A percentile compares a stretch with the other conserved stretches of the same genome.
These are phyloP conservation scores for Rhagonycha fulva DNA, from an alignment of 2,888 invertebrate species.

Conservation along the genomic window DNA sequence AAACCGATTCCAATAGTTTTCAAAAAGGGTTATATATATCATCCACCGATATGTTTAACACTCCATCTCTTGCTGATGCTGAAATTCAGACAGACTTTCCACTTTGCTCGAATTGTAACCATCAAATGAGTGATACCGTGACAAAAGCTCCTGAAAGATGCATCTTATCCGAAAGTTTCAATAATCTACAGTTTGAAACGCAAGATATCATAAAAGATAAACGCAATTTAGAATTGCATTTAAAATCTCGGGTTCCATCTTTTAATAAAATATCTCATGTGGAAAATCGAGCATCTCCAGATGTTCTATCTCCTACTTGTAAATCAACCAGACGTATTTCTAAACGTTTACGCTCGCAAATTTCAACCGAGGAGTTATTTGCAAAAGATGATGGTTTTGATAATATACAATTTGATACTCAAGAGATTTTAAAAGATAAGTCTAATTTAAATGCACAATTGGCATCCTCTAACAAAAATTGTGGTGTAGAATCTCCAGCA, in stretches of 20 bases:
- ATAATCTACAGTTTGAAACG: constrained; percentile 34
- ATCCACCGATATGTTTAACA: constrained; percentile 32
- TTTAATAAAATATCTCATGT: not conserved
- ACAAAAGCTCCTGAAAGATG: constrained; percentile 2
- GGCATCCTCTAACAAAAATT: not conserved
- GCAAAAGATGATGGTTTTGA: constrained; percentile 28
- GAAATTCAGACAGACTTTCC: constrained; percentile 34
- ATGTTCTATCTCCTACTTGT: not conserved
- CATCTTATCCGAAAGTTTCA: constrained; percentile 26
- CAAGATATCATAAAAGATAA: constrained; percentile 25
- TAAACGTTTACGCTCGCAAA: not conserved
- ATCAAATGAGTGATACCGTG: not conserved
- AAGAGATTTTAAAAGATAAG: constrained; percentile 21
- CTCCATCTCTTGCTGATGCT: constrained; percentile 13
- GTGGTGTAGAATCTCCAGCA: not conserved
- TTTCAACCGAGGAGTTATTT: not conserved
- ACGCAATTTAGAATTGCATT: not conserved
- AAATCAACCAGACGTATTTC: not conserved
- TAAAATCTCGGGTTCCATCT: not conserved
- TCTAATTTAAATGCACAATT: not conserved
- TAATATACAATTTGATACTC: constrained; percentile 34
- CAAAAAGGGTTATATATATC: constrained; percentile 32
- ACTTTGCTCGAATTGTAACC: constrained; percentile 24
- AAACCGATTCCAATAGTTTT: constrained; percentile 28
- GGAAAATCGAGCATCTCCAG: not conserved